A percentile compares a stretch with the other conserved stretches of the same genome.
Conservation (phyloP, 2,797 vertebrate species). For the Gymnothorax javanicus region DNA sequence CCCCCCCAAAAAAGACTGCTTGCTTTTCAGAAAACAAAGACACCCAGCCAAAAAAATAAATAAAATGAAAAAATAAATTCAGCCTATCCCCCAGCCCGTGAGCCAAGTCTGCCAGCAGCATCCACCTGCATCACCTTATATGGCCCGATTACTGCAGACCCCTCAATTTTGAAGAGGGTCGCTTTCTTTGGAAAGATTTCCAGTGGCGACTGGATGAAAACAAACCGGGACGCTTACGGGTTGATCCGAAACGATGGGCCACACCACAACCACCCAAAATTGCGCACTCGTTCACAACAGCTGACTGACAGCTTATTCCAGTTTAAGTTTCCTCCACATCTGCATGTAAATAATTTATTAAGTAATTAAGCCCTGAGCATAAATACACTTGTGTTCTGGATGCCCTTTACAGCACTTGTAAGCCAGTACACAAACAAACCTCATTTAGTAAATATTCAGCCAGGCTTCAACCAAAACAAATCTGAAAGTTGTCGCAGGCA, state of each 20-base stretch:
- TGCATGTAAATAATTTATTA: not conserved
- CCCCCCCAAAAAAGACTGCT: not conserved
- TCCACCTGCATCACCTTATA: slow-evolving; percentile 14
- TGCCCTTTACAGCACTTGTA: not conserved
- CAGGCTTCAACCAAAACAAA: not conserved
- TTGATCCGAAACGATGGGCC: not conserved
- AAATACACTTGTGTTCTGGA: not conserved
- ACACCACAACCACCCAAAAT: not conserved
- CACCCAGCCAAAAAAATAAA: not conserved
- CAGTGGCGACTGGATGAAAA: slow-evolving; percentile 6
- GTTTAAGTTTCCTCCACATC: not conserved
- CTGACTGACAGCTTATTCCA: not conserved
- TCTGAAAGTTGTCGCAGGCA: not conserved
- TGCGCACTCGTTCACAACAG: not conserved
- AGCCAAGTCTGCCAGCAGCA: not conserved
- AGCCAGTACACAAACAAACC: not conserved
- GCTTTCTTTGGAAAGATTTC: slow-evolving; percentile 27
- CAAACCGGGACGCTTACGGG: not conserved
- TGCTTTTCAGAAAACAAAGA: not conserved
- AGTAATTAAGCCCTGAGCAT: not conserved
- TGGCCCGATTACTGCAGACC: not conserved
- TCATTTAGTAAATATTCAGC: not conserved
- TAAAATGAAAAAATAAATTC: too few species aligned
- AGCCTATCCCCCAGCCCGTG: not conserved
- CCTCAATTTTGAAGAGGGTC: not conserved